Percentiles rank a stretch among this genome's conserved stretches.
Conservation (phyloP, 1,140 invertebrate genomes). For the Melipona quadrifasciata region DNA sequence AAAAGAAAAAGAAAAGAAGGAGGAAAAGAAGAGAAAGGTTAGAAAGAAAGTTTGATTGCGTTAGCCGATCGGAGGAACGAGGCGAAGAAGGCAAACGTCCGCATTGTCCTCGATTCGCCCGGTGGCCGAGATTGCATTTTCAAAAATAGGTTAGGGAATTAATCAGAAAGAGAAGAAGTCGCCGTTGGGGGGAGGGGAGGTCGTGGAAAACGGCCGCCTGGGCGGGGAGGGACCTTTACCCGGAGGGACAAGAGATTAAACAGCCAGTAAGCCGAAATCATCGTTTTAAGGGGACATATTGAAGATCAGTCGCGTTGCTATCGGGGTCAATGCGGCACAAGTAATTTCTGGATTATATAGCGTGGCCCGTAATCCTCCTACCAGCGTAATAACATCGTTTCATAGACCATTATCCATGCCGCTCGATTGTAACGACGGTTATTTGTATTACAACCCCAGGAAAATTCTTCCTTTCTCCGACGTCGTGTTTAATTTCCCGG, state of each 20-base stretch:
- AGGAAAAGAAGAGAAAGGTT: no score
- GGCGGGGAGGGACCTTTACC: background rate
- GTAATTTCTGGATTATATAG: constrained; percentile 60
- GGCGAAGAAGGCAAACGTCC: constrained; percentile 9
- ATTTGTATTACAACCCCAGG: background rate
- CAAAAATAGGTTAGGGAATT: constrained; percentile 47
- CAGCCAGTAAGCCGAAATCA: constrained; percentile 50
- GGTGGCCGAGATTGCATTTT: constrained; percentile 32
- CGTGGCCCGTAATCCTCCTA: constrained; percentile 38
- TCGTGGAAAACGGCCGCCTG: background rate
- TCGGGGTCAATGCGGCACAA: constrained; percentile 46
- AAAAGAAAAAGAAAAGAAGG: background rate
- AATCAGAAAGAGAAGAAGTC: constrained; percentile 30
- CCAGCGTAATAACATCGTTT: constrained; percentile 44
- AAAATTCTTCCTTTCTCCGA: background rate
- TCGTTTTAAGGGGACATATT: constrained; percentile 47
- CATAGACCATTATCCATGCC: constrained; percentile 32
- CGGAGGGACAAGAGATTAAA: constrained; percentile 41
- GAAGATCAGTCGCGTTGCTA: constrained; percentile 47
- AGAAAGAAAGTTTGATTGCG: background rate
- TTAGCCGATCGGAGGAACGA: background rate
- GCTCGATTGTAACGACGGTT: constrained; percentile 8
- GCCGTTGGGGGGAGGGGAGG: background rate
- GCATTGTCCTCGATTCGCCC: constrained; percentile 19
- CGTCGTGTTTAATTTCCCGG: background rate